These are phyloP conservation scores for Rotaria sp. DNA, from an alignment of 2,888 invertebrate genomes.

Conservation along the genomic window DNA sequence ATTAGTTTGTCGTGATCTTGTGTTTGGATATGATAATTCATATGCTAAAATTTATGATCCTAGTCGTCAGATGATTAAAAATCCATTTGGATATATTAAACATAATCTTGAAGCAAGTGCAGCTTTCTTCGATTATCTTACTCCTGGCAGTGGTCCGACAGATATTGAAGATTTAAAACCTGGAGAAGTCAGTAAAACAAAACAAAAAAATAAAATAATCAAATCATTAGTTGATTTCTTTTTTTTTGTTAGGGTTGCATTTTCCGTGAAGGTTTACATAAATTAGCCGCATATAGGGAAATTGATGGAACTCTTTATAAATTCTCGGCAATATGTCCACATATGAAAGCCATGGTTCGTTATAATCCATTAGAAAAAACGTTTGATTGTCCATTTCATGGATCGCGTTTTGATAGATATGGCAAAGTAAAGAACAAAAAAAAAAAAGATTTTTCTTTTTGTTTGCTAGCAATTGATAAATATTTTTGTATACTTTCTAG, in stretches of 20 bases:
- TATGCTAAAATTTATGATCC: not conserved
- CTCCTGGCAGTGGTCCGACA: not conserved
- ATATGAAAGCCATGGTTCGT: not conserved
- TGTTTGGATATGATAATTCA: not conserved
- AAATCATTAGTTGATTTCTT: not conserved
- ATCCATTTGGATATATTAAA: slow-evolving; percentile 16
- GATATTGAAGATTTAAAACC: slow-evolving; percentile 24
- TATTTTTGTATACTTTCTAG: not conserved
- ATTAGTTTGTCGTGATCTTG: not conserved
- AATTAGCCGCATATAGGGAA: not conserved
- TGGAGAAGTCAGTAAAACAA: not conserved
- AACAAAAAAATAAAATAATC: not conserved
- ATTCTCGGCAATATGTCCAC: slow-evolving; percentile 3
- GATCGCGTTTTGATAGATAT: not conserved
- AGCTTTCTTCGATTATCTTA: not conserved
- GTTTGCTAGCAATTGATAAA: no score
- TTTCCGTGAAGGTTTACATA: not conserved
- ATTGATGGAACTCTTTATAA: not conserved
- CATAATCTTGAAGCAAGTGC: not conserved
- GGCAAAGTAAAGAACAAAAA: not conserved
- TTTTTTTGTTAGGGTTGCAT: slow-evolving; percentile 5
- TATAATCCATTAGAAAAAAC: slow-evolving; percentile 10
- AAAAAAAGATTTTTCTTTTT: no score
- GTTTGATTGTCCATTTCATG: slow-evolving; percentile 23
- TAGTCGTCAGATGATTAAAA: not conserved